Conservation (phyloP, 2,888 invertebrate genomes). For the Acronicta psi region DNA sequence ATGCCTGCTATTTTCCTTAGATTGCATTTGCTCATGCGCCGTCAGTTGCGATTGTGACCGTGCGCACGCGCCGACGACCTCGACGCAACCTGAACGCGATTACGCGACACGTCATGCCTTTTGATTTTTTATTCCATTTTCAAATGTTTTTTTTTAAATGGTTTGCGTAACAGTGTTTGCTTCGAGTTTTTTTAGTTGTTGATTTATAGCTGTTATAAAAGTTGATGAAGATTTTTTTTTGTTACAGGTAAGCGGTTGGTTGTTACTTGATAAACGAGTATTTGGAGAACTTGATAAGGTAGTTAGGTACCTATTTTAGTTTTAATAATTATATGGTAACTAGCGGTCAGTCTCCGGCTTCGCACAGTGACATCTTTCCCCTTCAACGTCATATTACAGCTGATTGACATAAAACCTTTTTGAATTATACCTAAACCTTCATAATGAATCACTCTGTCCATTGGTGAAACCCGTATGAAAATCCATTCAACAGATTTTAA, state of each 20-base stretch:
- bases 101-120: constrained; percentile 32
- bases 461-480: too few relatives aligned
- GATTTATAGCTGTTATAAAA: constrained; percentile 29
- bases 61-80: constrained; percentile 30
- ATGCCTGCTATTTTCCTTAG: constrained; percentile 31
- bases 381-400: too few relatives aligned
- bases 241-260: constrained; percentile 48
- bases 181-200: constrained; percentile 6
- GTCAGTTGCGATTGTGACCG: constrained; percentile 5
- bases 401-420: too few relatives aligned
- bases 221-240: constrained; percentile 31
- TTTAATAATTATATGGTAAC: not conserved
- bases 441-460: too few relatives aligned
- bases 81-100: constrained; percentile 26
- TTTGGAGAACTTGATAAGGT: constrained; percentile 17
- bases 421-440: too few relatives aligned
- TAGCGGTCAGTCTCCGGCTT: too few relatives aligned
- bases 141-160: constrained; percentile 10
- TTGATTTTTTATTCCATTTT: constrained; percentile 10
- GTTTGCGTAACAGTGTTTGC: constrained; percentile 31
- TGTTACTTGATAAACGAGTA: constrained; percentile 10
- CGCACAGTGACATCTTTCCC: too few relatives aligned
- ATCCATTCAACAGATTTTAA: too few relatives aligned
- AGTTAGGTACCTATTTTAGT: too few relatives aligned
- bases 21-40: constrained; percentile 22